Evolutionary conservation across 2,113 vertebrate species (phyloP).

Genomic region (Bucco capensis): DNA sequence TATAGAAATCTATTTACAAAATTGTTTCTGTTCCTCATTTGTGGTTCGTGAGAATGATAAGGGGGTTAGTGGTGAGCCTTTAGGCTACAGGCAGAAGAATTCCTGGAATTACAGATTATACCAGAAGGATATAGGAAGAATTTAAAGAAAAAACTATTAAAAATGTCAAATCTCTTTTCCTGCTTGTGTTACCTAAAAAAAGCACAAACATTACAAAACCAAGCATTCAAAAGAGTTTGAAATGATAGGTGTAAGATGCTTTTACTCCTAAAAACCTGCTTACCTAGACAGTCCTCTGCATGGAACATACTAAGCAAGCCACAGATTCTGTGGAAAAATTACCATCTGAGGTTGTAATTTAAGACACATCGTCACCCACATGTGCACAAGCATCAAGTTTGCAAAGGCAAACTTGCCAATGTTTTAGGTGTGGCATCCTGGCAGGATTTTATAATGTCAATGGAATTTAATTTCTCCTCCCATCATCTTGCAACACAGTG

Average conservation of each 20-base stretch:
- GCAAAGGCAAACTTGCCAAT: neutral
- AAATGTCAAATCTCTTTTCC: conserved; percentile 6
- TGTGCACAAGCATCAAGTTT: neutral
- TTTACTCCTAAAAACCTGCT: neutral
- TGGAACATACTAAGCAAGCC: neutral
- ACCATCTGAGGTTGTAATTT: neutral
- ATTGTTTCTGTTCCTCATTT: neutral
- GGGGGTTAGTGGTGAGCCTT: neutral
- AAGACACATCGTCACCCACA: neutral
- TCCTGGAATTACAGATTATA: conserved; percentile 1
- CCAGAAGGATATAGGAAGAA: neutral
- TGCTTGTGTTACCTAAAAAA: neutral
- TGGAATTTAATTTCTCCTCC: neutral
- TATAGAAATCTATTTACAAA: neutral
- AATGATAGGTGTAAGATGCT: conserved; percentile 13
- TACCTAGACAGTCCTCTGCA: neutral
- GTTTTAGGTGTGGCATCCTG: neutral
- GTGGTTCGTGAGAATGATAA: neutral
- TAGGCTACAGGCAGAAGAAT: neutral
- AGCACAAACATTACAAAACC: neutral
- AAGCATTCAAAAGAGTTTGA: neutral
- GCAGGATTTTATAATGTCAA: neutral
- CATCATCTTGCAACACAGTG: neutral
- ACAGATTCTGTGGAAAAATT: neutral
- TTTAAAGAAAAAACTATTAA: conserved; percentile 20